Conservation (phyloP, 2,797 vertebrate species). For the Caiman crocodilus region DNA sequence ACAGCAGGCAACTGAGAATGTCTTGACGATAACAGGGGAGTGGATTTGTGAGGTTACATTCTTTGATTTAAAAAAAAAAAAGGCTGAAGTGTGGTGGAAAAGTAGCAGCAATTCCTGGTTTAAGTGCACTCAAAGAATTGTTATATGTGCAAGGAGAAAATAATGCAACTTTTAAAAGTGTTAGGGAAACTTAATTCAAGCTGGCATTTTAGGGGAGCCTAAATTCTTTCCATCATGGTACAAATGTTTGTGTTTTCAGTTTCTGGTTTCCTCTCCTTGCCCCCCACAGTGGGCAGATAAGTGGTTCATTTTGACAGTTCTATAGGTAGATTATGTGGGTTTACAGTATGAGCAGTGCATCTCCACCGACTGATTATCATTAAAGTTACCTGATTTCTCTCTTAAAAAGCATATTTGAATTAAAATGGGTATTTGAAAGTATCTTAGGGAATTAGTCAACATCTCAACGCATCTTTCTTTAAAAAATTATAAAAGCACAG, state of each 20-base stretch:
- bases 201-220: neutral
- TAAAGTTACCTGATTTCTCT: neutral
- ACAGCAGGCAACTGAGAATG: constrained; percentile 31
- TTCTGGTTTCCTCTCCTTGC: constrained; percentile 26
- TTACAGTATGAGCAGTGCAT: rapidly evolving
- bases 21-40: constrained; percentile 61
- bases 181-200: constrained; percentile 18
- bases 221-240: constrained; percentile 42
- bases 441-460: neutral
- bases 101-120: neutral
- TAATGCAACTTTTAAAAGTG: constrained; percentile 8
- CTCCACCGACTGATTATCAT: neutral
- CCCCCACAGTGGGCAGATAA: neutral
- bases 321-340: neutral
- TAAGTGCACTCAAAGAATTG: neutral
- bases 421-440: neutral
- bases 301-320: neutral
- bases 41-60: constrained; percentile 18
- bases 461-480: too few relatives aligned
- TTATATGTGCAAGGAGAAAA: constrained; percentile 10
- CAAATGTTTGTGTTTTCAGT: constrained; percentile 38
- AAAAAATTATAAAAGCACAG: too few relatives aligned
- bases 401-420: neutral
- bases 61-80: constrained; percentile 6
- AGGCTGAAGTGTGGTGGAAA: neutral